phyloP scores from a whole-genome alignment of 2,113 vertebrate species.

The Actenoides hombroni region DNA sequence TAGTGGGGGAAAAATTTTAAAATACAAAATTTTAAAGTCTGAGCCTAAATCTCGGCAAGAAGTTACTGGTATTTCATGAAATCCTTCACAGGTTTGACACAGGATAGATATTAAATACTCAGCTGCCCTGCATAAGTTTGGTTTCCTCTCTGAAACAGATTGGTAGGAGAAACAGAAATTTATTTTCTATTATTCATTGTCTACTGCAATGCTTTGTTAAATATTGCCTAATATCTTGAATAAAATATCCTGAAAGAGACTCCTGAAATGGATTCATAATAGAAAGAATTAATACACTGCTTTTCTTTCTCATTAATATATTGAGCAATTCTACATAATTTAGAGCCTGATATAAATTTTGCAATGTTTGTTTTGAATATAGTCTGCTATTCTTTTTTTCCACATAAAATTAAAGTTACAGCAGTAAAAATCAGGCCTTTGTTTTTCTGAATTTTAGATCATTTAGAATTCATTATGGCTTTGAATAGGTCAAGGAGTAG shows the following conservation, averaged over 20 bases:
- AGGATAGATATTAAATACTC: background rate
- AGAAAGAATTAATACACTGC: background rate
- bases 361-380: background rate
- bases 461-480: background rate
- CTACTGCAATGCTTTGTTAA: background rate
- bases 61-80: background rate
- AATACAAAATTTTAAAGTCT: background rate
- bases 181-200: background rate
- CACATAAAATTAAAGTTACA: background rate
- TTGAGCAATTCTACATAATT: background rate
- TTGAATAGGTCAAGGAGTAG: background rate
- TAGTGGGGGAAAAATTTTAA: background rate
- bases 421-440: background rate
- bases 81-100: background rate
- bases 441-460: background rate
- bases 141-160: background rate
- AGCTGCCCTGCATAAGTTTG: background rate
- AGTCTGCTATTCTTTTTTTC: background rate
- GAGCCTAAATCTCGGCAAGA: background rate
- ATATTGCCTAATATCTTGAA: background rate
- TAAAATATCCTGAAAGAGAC: background rate
- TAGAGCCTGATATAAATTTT: background rate
- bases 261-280: background rate
- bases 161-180: background rate
- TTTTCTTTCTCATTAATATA: background rate